Percentiles rank a stretch among this genome's conserved stretches.
These are phyloP conservation scores for Blera fallax DNA, from an alignment of 2,888 invertebrate genomes.

Conservation along the genomic window DNA sequence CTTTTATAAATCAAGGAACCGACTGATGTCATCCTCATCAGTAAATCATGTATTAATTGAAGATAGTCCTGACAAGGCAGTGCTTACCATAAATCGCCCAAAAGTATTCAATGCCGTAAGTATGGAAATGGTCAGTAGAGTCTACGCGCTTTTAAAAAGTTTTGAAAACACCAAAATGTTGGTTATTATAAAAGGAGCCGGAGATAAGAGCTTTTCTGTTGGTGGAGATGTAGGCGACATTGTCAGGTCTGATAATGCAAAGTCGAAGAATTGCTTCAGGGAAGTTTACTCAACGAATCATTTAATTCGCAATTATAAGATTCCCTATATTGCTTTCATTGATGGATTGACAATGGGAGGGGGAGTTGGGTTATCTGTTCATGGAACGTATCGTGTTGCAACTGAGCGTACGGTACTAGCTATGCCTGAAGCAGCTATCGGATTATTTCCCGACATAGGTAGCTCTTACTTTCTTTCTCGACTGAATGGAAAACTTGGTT, in stretches of 20 bases:
- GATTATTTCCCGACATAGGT: constrained; percentile 98
- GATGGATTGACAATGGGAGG: constrained; percentile 98
- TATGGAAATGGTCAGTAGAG: constrained; percentile 86
- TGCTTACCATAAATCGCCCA: constrained; percentile 86
- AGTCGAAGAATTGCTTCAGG: constrained; percentile 87
- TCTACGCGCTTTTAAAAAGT: constrained; percentile 86
- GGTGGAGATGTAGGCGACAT: constrained; percentile 94
- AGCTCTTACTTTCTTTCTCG: constrained; percentile 95
- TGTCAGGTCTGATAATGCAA: constrained; percentile 84
- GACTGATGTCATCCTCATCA: neutral
- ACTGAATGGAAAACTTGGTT: constrained; percentile 91
- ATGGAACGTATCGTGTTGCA: constrained; percentile 95
- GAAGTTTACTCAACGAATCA: constrained; percentile 92
- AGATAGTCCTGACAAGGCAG: constrained; percentile 79
- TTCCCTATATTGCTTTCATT: constrained; percentile 92
- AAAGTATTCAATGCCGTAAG: constrained; percentile 89
- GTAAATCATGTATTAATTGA: constrained; percentile 23
- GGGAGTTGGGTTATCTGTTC: constrained; percentile 96
- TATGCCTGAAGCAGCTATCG: constrained; percentile 99
- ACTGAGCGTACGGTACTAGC: constrained; percentile 97
- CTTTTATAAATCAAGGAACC: neutral
- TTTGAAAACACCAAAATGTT: constrained; percentile 86
- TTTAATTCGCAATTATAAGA: constrained; percentile 90
- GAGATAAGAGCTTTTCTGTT: constrained; percentile 96
- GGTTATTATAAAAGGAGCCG: constrained; percentile 88